A percentile compares a stretch with the other conserved stretches of the same genome.
These are phyloP conservation scores for Artemia sp. DNA, from an alignment of 2,888 invertebrate species.

Conservation along the genomic window DNA sequence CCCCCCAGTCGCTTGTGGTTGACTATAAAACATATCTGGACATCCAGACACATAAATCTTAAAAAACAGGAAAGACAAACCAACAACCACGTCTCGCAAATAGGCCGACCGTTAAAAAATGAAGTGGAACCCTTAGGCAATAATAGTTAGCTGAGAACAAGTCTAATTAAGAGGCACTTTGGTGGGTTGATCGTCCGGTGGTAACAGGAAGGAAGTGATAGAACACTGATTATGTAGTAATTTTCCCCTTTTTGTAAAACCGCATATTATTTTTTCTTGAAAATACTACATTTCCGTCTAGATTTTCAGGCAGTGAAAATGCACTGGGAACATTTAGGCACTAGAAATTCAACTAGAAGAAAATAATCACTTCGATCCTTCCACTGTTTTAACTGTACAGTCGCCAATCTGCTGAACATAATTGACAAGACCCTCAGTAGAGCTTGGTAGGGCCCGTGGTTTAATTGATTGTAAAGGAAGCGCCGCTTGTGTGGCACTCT, in stretches of 20 bases:
- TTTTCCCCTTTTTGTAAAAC: neutral
- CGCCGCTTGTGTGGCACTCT: slow-evolving; percentile 1
- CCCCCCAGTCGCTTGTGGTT: no score
- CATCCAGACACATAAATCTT: no score
- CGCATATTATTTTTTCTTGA: neutral
- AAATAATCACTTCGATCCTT: neutral
- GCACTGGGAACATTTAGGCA: slow-evolving; percentile 8
- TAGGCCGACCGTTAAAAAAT: no score
- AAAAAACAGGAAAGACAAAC: no score
- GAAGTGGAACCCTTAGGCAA: no score
- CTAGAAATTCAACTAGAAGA: neutral
- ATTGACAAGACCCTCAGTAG: neutral
- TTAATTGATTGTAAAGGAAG: neutral
- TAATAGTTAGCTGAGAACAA: neutral
- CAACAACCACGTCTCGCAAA: no score
- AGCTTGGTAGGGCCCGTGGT: neutral
- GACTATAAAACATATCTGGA: no score
- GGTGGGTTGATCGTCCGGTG: slow-evolving; percentile 11
- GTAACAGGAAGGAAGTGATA: slow-evolving; percentile 13
- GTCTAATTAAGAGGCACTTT: slow-evolving; percentile 12
- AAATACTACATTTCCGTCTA: no score
- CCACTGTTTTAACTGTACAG: slow-evolving; percentile 3
- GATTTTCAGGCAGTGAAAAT: slow-evolving; percentile 8
- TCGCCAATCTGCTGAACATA: slow-evolving; percentile 8
- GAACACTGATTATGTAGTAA: slow-evolving; percentile 1